Percentiles rank a stretch among this genome's conserved stretches.
phyloP scores from a whole-genome alignment of 2,797 vertebrate species.

The Setipinna tenuifilis region DNA sequence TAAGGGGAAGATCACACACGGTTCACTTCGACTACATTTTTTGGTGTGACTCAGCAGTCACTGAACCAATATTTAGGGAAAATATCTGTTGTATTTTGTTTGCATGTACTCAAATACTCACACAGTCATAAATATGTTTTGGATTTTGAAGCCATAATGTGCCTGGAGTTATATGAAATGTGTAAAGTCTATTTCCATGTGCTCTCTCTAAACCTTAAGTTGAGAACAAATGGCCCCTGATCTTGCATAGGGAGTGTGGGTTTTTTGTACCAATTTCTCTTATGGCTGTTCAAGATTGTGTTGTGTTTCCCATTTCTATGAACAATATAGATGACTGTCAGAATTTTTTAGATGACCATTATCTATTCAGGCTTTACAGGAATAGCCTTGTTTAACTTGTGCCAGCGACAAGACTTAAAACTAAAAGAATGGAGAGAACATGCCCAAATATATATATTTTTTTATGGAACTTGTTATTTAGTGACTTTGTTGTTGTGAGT shows the following conservation, averaged over 20 bases:
- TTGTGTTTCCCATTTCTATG: not conserved
- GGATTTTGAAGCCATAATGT: too few species aligned
- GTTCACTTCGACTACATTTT: too few species aligned
- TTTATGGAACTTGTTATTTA: too few species aligned
- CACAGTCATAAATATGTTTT: too few species aligned
- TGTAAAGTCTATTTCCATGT: too few species aligned
- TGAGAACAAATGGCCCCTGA: not conserved
- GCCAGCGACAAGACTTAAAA: not conserved
- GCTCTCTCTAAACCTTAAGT: not conserved
- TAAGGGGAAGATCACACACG: too few species aligned
- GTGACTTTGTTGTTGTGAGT: too few species aligned
- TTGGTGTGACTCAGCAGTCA: too few species aligned
- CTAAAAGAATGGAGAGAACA: not conserved
- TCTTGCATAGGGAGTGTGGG: not conserved
- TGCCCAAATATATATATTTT: not conserved
- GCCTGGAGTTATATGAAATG: too few species aligned
- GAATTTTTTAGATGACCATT: not conserved
- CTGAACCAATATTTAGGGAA: too few species aligned
- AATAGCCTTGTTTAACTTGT: not conserved
- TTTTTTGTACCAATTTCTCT: not conserved
- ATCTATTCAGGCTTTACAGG: not conserved
- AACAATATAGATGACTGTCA: not conserved
- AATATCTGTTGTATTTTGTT: too few species aligned
- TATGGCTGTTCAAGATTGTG: not conserved
- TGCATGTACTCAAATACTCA: too few species aligned